Percentiles rank a stretch among this genome's conserved stretches.
Conservation (phyloP, 2,888 invertebrate species). For the Chloromyia formosa region DNA sequence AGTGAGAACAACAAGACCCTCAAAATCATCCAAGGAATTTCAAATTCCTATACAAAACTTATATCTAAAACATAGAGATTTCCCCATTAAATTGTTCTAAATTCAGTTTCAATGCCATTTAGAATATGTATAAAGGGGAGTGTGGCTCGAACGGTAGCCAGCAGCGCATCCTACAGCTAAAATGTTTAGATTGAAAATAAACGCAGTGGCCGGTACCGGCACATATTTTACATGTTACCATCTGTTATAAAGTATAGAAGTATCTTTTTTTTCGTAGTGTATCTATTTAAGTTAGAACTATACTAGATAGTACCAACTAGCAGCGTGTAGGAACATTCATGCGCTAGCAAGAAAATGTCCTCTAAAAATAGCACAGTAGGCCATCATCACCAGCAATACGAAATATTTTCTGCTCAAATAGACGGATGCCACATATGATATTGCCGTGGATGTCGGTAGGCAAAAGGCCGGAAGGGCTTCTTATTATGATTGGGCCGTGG, state of each 20-base stretch:
- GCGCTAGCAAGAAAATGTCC: slow-evolving; percentile 14
- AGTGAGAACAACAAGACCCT: no score
- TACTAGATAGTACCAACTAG: background rate
- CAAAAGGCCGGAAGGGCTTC: no score
- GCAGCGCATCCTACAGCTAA: background rate
- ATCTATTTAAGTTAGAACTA: slow-evolving; percentile 30
- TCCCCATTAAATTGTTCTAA: slow-evolving; percentile 29
- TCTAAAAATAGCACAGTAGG: slow-evolving; percentile 36
- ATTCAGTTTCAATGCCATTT: slow-evolving; percentile 40
- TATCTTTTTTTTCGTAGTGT: no score
- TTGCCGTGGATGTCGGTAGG: no score
- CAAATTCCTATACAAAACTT: no score
- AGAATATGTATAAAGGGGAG: slow-evolving; percentile 10
- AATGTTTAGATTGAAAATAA: slow-evolving; percentile 37
- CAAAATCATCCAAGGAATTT: no score
- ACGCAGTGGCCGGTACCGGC: background rate
- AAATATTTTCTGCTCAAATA: no score
- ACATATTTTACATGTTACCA: background rate
- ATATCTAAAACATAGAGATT: slow-evolving; percentile 28
- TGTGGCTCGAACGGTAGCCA: background rate
- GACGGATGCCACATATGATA: no score
- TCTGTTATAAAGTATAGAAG: background rate
- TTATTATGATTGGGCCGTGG: no score
- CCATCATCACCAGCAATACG: background rate
- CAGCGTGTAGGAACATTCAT: background rate